Base-by-base conservation (phyloP, 2,888 invertebrate species). In the Drosophila greeni region DNA sequence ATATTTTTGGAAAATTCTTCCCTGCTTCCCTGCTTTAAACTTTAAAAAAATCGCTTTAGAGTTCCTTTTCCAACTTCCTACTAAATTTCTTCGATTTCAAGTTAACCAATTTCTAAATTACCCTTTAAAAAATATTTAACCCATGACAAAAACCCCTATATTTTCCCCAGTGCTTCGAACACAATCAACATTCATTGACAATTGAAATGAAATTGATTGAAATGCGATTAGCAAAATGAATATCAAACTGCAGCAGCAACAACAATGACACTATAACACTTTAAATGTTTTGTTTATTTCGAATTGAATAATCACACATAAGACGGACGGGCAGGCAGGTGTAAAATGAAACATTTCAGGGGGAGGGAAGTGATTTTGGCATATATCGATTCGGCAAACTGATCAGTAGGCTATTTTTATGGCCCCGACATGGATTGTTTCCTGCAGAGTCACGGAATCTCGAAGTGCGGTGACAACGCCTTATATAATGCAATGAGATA, bases 131-230 rank as follows among this genome's bases (percentile, higher is more conserved):
- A 29, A 18, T 12, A 2, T 16, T 16, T 29, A 29, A 16, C 2
- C 3, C 2, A 2, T 8, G 6, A 29, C 4, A 52, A n/a, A n/a
- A n/a, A 42, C 20, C n/a, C 8, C 1, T 20, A 8, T n/a, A 2
- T 49, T 49, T 33, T 24, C 20, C 5, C 14, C 45, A 60, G 59
- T 60, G 59, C 31, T 12, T 24, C 9, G 6, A 12, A 12, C 20
- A 52, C 53, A 31, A 48, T 31, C 37, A 5, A 20, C n/a, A 42
- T 29, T 34, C 34, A 37, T 43, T 56, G 80, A 75, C 79, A 76
- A 75, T 77, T 74, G 76, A 79, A 82, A 83, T 79, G 58, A 77
- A 80, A 74, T 69, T 80, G 76, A 81, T 81, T 76, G 79, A 72
- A 78, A 79, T 73, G 75, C 78, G 78, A 72, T 81, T 78, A 73